Base-by-base conservation (phyloP, 2,888 invertebrate species). In the Entomobrya multifasciata region DNA sequence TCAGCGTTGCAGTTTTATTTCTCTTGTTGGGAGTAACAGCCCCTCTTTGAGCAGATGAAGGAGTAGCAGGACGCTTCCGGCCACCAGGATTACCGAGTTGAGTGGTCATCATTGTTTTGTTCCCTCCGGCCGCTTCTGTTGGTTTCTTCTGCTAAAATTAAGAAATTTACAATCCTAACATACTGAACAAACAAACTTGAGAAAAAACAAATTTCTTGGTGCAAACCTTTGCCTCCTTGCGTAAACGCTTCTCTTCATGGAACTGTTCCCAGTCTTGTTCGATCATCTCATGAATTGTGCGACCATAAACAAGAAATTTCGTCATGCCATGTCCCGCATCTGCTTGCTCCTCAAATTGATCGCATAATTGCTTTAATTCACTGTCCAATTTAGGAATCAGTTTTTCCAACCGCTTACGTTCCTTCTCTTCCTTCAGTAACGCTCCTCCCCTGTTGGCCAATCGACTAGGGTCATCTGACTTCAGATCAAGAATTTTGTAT, bases 401-500 rank as follows among this genome's bases (percentile, higher is more conserved):
- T 90, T 93, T 95, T 47, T 94, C 94, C 11, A 97, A 94, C 10
- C 94, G 93, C 92, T 96, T 97, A n/a, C 97, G 93, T 91, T 97
- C 96, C 91, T 95, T 96, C 92, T 98, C 98, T 92, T 98, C 98
- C 77, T 95, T 94, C 0, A 98, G 93, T 6, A 98, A 93, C 90
- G 96, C 96, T 0, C 98, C 97, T 0, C 98, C 97, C 49, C 98
- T 94, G 92, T 98, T 97, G 91, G 96, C 95, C 0, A 92, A 90
- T 62, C 98, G 94, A 89, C 95, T 95, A 0, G 96, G 96, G 91
- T 96, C 96, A n/a, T 94, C 94, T 0, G 96, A 95, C 77, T 95
- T 94, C 22, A 94, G 94, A 89, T 97, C 96, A 70, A 97, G 92
- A 87, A 96, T 95, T 1, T 94, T 93, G 95, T 96, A 95, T 91